Evolutionary conservation across 2,797 vertebrate species (phyloP).

Genomic region (Poeciliopsis infans): DNA sequence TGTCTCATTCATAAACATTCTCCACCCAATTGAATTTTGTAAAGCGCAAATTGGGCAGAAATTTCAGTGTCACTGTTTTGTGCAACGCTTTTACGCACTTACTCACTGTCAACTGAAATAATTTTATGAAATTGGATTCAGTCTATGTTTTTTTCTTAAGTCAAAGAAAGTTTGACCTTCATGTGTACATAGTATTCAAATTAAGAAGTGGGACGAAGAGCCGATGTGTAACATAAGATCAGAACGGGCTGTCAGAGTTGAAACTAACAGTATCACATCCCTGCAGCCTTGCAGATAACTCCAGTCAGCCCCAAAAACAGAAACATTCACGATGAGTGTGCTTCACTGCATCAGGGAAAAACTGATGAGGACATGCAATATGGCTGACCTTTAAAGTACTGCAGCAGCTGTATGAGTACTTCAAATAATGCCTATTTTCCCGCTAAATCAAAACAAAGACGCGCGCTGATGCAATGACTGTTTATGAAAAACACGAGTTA

Average conservation of each 20-base stretch:
- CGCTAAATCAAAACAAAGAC: slow-evolving; percentile 8
- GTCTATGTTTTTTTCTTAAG: not conserved
- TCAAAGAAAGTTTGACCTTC: slow-evolving; percentile 47
- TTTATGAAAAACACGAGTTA: slow-evolving; percentile 2
- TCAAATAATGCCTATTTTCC: slow-evolving; percentile 27
- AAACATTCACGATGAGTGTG: slow-evolving; percentile 67
- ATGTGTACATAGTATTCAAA: slow-evolving; percentile 54
- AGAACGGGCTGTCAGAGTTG: slow-evolving; percentile 48
- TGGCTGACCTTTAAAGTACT: slow-evolving; percentile 69
- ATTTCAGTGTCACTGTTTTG: not conserved
- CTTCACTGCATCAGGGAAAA: slow-evolving; percentile 67
- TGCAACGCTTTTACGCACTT: not conserved
- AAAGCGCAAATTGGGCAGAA: not conserved
- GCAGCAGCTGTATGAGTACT: slow-evolving; percentile 44
- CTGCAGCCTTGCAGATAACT: slow-evolving; percentile 68
- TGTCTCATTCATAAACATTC: too few species aligned
- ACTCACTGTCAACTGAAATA: slow-evolving; percentile 12
- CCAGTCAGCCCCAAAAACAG: slow-evolving; percentile 53
- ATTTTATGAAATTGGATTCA: not conserved
- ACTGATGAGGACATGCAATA: slow-evolving; percentile 53
- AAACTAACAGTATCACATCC: slow-evolving; percentile 68
- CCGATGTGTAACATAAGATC: slow-evolving; percentile 45
- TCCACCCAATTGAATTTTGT: not conserved
- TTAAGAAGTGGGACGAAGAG: slow-evolving; percentile 38
- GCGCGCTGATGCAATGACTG: slow-evolving; percentile 11